Conservation (phyloP, 2,888 invertebrate genomes). For the Microctonus hyperodae region DNA sequence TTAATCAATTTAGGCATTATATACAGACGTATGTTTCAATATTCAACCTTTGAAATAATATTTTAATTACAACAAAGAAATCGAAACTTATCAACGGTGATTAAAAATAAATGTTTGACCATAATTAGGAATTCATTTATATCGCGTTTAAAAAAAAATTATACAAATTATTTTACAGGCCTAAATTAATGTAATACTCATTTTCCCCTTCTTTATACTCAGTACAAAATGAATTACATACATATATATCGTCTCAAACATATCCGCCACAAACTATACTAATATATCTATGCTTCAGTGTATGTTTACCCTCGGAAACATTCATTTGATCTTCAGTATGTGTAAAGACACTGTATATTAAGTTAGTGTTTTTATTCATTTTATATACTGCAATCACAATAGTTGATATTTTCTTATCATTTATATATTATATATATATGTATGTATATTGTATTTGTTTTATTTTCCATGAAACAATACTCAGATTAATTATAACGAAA, state of each 20-base stretch:
- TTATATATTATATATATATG: no score
- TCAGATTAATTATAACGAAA: not conserved
- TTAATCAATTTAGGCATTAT: not conserved
- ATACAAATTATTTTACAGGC: not conserved
- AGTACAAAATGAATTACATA: not conserved
- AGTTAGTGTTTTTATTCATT: not conserved
- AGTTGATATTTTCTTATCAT: not conserved
- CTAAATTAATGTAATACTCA: not conserved
- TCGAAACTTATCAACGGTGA: not conserved
- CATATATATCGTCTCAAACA: not conserved
- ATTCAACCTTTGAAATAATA: not conserved
- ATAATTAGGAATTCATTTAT: no score
- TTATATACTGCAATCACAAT: not conserved
- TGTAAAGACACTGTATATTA: no score
- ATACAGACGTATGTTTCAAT: not conserved
- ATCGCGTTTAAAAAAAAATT: not conserved
- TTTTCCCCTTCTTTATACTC: not conserved
- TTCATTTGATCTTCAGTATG: not conserved
- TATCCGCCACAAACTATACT: slow-evolving; percentile 1
- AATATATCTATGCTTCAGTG: not conserved
- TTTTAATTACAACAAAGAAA: not conserved
- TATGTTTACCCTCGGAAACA: not conserved
- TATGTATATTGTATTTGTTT: not conserved
- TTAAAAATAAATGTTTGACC: not conserved
- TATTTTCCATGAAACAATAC: not conserved